These are phyloP conservation scores for Andrena dorsata DNA, from an alignment of 2,888 invertebrate species.

Conservation along the genomic window DNA sequence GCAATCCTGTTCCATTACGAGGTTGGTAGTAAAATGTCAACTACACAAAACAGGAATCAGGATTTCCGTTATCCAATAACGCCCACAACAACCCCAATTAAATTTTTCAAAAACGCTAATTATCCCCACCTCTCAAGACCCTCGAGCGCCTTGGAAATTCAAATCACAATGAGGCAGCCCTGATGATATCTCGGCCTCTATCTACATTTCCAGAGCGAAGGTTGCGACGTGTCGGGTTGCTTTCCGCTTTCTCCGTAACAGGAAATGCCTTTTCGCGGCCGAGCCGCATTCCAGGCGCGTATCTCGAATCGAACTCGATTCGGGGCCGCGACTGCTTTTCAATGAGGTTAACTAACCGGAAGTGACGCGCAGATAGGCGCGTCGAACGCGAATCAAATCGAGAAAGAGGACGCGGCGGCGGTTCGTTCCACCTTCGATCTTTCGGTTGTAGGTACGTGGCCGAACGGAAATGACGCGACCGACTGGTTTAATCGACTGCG, in stretches of 20 bases:
- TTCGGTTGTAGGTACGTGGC: slow-evolving; percentile 51
- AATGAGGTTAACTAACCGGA: slow-evolving; percentile 82
- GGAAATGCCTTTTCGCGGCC: slow-evolving; percentile 54
- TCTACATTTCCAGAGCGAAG: neutral
- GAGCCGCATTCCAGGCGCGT: slow-evolving; percentile 63
- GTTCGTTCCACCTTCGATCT: slow-evolving; percentile 54
- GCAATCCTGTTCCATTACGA: too few species aligned
- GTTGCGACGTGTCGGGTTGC: slow-evolving; percentile 9
- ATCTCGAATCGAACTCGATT: slow-evolving; percentile 68
- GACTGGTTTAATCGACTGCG: slow-evolving; percentile 57
- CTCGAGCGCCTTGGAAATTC: neutral
- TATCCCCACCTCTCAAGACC: neutral
- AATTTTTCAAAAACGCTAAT: neutral
- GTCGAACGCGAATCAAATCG: slow-evolving; percentile 73
- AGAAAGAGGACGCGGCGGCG: slow-evolving; percentile 47
- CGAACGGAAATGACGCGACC: slow-evolving; percentile 50
- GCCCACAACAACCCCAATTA: neutral
- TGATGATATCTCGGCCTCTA: neutral
- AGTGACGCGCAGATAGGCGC: slow-evolving; percentile 78
- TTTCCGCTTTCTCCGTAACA: slow-evolving; percentile 49
- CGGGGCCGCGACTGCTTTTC: slow-evolving; percentile 65
- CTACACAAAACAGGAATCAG: too few species aligned
- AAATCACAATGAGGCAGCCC: neutral
- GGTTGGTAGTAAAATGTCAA: too few species aligned
- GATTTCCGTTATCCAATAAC: too few species aligned